A percentile compares a stretch with the other conserved stretches of the same genome.
These are phyloP conservation scores for Chaenocephalus aceratus DNA, from an alignment of 2,113 vertebrate genomes.

Conservation along the genomic window DNA sequence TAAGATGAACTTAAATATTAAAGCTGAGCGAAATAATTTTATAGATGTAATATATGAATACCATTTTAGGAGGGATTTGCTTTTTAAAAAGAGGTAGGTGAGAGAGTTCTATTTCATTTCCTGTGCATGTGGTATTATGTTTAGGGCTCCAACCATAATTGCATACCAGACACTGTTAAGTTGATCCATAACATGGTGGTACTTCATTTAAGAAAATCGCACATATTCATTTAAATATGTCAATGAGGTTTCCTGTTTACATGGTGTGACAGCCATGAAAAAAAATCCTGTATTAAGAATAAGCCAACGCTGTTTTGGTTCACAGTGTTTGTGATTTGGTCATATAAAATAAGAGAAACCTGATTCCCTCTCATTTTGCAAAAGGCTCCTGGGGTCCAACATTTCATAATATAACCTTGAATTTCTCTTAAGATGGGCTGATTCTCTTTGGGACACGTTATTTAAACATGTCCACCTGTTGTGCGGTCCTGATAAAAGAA, in stretches of 20 bases:
- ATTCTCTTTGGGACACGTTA: not conserved
- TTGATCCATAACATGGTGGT: not conserved
- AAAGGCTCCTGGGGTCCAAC: conserved; percentile 8
- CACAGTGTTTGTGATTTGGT: conserved; percentile 31
- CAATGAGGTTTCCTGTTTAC: conserved; percentile 38
- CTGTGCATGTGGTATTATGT: not conserved
- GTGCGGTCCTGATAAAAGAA: conserved; percentile 54
- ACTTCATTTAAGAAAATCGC: conserved; percentile 12
- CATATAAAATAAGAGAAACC: conserved; percentile 48
- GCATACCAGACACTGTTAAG: not conserved
- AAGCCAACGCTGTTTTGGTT: conserved; percentile 30
- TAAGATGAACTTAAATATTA: not conserved
- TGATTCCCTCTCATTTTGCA: conserved; percentile 29
- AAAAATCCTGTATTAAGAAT: conserved; percentile 43
- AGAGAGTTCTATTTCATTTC: not conserved
- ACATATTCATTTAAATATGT: conserved; percentile 25
- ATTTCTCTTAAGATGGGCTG: conserved; percentile 20
- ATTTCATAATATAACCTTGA: conserved; percentile 53
- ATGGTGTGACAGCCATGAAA: conserved; percentile 37
- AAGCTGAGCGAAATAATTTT: not conserved
- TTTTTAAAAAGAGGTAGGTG: not conserved
- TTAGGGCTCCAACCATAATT: not conserved
- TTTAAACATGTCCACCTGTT: conserved; percentile 56
- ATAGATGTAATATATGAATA: not conserved
- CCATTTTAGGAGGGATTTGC: not conserved